Conservation (phyloP, 2,113 vertebrate species). For the Stegostoma tigrinum region DNA sequence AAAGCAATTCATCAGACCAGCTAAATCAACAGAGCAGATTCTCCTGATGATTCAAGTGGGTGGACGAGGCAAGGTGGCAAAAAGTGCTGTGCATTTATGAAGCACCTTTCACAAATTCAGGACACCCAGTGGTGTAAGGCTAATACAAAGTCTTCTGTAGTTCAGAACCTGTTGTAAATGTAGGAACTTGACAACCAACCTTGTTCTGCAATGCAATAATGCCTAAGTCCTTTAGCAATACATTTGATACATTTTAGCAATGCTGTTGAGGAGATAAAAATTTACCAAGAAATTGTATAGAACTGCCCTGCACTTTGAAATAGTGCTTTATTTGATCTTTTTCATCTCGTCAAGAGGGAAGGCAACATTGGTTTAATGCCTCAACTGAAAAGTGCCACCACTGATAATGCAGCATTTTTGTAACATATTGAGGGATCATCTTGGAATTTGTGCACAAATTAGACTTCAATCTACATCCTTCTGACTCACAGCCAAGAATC, state of each 20-base stretch:
- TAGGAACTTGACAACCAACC: not conserved
- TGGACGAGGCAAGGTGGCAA: not conserved
- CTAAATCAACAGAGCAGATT: not conserved
- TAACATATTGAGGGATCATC: not conserved
- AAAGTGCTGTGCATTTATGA: not conserved
- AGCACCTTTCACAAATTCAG: not conserved
- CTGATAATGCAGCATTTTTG: not conserved
- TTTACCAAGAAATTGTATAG: not conserved
- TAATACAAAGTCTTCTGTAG: not conserved
- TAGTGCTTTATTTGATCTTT: not conserved
- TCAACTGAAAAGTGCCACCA: not conserved
- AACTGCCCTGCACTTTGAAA: not conserved
- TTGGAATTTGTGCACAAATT: not conserved
- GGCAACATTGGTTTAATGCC: not conserved
- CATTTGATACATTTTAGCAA: not conserved
- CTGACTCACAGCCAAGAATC: not conserved
- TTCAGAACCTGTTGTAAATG: not conserved
- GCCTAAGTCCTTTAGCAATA: not conserved
- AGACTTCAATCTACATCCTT: not conserved
- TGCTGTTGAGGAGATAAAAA: not conserved
- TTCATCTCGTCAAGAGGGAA: too few relatives aligned
- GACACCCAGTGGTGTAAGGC: not conserved
- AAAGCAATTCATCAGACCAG: not conserved
- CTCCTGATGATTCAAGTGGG: not conserved
- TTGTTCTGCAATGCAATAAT: not conserved